Evolutionary conservation across 2,797 vertebrate genomes (phyloP), one percentile per base, ranked within the genome.

Genomic region (Geotrypetes seraphini): DNA sequence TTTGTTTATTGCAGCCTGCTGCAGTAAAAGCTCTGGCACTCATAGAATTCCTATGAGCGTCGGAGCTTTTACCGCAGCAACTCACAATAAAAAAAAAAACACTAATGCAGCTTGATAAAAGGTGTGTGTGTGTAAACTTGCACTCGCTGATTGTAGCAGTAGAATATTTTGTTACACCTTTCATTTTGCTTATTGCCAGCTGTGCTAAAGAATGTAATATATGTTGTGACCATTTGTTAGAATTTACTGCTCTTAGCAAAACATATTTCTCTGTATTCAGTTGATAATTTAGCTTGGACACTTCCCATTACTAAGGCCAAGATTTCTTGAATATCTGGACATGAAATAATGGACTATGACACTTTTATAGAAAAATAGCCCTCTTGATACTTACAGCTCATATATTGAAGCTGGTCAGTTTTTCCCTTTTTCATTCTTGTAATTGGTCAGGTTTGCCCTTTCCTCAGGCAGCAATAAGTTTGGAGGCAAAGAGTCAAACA

Each of bases 261-360:
- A 10, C 5, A 15, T 33, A 6, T 15, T 47, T 39, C 31, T 38
- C 22, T 31, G 19, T 9, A 34, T 6, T 10, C n/a, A 26, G 15
- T 12, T 20, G 7, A 28, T 31, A 25, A 40, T 46, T 55, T 43
- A 33, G 14, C 16, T 22, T 33, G 23, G 31, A 28, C 3, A 13
- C 16, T 22, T 47, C 13, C 26, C 5, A 26, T 43, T 23, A 25
- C 4, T n/a, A 5, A 14, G 50, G 4, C 2, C 11, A 36, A 16
- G 9, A 38, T 25, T 52, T 52, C 30, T 33, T 31, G 19, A 25
- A 29, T 8, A 43, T 35, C 18, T 36, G 33, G 31, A 40, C 10
- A 34, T 43, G 12, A 7, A 34, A 22, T 50, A 39, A 43, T 16
- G 27, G 32, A 28, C 23, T 27, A 22, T 3, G 5, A 36, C 10